Base-by-base conservation (phyloP, 1,140 invertebrate species). In the Tyrophagus putrescentiae region DNA sequence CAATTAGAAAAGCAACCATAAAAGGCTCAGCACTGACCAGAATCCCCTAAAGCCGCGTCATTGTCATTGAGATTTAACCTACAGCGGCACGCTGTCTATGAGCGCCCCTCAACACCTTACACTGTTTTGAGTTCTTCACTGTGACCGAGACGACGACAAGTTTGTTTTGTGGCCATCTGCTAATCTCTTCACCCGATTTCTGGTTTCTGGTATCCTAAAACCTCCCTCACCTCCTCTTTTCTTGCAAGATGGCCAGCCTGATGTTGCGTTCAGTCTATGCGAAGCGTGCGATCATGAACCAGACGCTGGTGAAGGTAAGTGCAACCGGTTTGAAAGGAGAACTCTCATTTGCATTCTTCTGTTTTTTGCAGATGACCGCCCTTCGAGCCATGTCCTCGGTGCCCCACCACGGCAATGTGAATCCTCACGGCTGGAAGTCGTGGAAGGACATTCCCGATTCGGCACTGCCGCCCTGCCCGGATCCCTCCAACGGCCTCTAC, bases 401-500 rank as follows among this genome's bases (percentile, higher is more conserved):
- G 11, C 25, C 36, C 7, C 13, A 29, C 16, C 44, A 48, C 18
- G 1, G 41, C 27, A 45, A 59, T 9, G 18, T 28, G 27, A 59
- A 59, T 59, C 57, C 57, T 18, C 57, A 59, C 23, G 57, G 57
- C 5, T 59, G 57, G 57, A 59, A 59, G 50, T 59, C 57, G 1
- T 59, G 57, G 57, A 58, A 58, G 16, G 60, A 61, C 2, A 61
- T 61, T 21, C 60, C 60, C 3, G 60, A 61, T 60, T 54, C 50
- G 25, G 28, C 23, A 29, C 13, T 61, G 6, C 50, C 50, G 27
- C 4, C 18, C 29, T 36, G 16, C 29, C 32, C 56, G 13, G 60
- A 61, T 41, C 60, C 60, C 23, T 42, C 21, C 7, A 61, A 61
- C 34, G 4, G 4, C 23, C 6, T 61, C 4, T 61, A 61, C 28